Conservation (phyloP, 1,140 invertebrate species). For the Pristionchus pacificus region DNA sequence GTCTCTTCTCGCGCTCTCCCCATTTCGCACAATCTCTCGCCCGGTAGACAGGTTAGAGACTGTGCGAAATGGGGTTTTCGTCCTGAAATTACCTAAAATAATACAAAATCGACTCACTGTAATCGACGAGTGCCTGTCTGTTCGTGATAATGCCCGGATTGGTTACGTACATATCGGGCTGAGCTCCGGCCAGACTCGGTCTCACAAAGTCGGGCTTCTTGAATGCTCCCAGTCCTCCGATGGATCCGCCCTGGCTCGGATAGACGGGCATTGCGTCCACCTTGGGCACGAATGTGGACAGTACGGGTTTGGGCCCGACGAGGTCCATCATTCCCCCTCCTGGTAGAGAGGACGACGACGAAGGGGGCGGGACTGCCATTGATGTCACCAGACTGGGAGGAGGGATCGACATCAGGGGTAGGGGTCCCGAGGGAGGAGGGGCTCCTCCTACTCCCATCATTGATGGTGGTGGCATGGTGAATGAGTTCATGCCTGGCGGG, state of each 20-base stretch:
- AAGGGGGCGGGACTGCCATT: neutral
- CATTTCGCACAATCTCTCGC: too few relatives aligned
- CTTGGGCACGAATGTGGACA: slow-evolving; percentile 10
- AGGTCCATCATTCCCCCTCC: too few relatives aligned
- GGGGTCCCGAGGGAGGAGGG: neutral
- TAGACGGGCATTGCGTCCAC: slow-evolving; percentile 13
- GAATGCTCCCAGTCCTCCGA: slow-evolving; percentile 14
- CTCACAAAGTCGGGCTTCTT: neutral
- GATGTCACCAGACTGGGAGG: neutral
- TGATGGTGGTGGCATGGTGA: neutral
- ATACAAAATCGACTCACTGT: slow-evolving; percentile 7
- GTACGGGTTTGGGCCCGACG: slow-evolving; percentile 3
- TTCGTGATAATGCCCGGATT: neutral
- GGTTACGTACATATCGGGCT: neutral
- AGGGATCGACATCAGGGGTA: neutral
- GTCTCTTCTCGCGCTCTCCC: too few relatives aligned
- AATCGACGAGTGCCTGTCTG: slow-evolving; percentile 6
- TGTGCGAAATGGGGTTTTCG: too few relatives aligned
- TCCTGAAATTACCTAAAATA: neutral
- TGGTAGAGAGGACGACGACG: neutral
- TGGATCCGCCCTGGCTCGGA: neutral
- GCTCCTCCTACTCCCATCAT: too few relatives aligned
- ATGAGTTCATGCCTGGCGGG: neutral
- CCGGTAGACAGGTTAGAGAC: too few relatives aligned
- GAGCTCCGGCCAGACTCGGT: neutral